Percentiles rank a stretch among this genome's conserved stretches.
Conservation (phyloP, 2,888 invertebrate species). For the Sinelater perroti region DNA sequence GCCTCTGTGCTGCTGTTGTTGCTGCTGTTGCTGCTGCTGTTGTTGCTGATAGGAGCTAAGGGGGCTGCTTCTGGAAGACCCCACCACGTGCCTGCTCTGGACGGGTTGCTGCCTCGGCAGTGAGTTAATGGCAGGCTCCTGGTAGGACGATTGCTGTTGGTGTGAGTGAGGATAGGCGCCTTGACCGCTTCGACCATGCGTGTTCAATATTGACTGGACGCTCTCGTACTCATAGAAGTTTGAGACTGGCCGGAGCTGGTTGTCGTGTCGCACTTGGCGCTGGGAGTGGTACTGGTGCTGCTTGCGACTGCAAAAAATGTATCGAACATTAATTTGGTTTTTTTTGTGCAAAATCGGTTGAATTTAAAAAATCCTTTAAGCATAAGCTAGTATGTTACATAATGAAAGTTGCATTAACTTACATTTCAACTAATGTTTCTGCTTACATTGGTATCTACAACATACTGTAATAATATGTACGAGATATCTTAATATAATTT, state of each 20-base stretch:
- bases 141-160: conserved; percentile 41
- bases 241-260: conserved; percentile 74
- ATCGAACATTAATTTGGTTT: too few species aligned
- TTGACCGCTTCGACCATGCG: conserved; percentile 45
- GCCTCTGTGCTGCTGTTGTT: conserved; percentile 58
- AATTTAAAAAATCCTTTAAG: background rate
- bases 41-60: conserved; percentile 51
- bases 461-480: too few species aligned
- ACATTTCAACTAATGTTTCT: too few species aligned
- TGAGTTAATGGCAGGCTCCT: conserved; percentile 49
- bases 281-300: conserved; percentile 74
- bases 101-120: conserved; percentile 47
- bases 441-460: too few species aligned
- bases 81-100: conserved; percentile 19
- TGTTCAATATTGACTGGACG: conserved; percentile 69
- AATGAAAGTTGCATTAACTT: too few species aligned
- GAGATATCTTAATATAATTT: too few species aligned
- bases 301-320: conserved; percentile 64
- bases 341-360: too few species aligned
- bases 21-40: conserved; percentile 46
- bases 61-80: conserved; percentile 32
- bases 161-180: conserved; percentile 57
- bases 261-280: conserved; percentile 59
- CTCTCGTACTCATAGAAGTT: conserved; percentile 88
- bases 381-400: too few species aligned